Conservation (phyloP, 2,797 vertebrate genomes). For the Epinephelus malabaricus region DNA sequence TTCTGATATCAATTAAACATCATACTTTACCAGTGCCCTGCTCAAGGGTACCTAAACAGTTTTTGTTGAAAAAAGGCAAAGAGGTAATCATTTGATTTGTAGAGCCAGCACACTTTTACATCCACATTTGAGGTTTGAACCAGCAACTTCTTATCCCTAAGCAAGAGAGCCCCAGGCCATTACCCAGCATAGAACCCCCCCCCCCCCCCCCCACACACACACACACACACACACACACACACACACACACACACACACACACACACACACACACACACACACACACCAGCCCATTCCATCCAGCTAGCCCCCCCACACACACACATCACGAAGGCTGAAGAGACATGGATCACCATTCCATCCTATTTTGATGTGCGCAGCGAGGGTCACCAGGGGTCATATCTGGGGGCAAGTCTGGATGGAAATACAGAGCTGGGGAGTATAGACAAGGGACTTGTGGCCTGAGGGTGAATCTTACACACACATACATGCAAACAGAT, state of each 20-base stretch:
- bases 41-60: not conserved
- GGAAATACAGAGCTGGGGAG: slow-evolving; percentile 40
- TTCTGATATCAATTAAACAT: not conserved
- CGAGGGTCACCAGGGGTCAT: slow-evolving; percentile 73
- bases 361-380: slow-evolving; percentile 65
- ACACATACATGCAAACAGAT: slow-evolving; percentile 49
- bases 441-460: slow-evolving; percentile 47
- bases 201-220: too few relatives aligned
- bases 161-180: slow-evolving; percentile 78
- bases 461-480: slow-evolving; percentile 62
- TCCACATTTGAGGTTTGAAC: not conserved
- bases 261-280: slow-evolving; percentile 19
- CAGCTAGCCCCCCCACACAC: slow-evolving; percentile 4
- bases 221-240: too few relatives aligned
- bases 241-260: too few relatives aligned
- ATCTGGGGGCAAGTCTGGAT: slow-evolving; percentile 54
- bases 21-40: not conserved
- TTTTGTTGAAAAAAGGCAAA: not conserved
- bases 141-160: not conserved
- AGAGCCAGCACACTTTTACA: not conserved
- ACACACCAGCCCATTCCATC: not conserved
- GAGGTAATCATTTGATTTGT: not conserved
- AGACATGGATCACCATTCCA: slow-evolving; percentile 16
- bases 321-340: slow-evolving; percentile 60
- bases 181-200: slow-evolving; percentile 80